Evolutionary conservation across 92 coral and sea anemone species (phyloP), one percentile per base, ranked within the genome.

Genomic region (Ricordea florida): DNA sequence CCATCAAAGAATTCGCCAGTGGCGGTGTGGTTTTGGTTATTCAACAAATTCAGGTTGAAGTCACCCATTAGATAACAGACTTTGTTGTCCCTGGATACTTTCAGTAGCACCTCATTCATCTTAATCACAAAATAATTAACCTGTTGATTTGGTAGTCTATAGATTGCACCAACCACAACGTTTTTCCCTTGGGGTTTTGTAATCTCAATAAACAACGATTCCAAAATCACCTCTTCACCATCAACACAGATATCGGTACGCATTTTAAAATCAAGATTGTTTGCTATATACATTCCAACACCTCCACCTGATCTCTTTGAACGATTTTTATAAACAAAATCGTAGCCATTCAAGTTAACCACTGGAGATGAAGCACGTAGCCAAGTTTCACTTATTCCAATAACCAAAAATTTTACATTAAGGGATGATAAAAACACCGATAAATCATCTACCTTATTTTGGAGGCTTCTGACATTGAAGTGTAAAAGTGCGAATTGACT

Each of bases 1-100:
- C 60, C 33, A 64, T 84, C 87, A 18, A 89, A 13, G 61, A 84
- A 78, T 48, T 84, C 85, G 13, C 72, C 72, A n/a, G 90, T 72
- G 37, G 33, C 36, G 43, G 37, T 33, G 68, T 79, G 87, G 22
- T 42, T 26, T 44, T 74, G 58, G 36, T 76, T 37, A 16, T 77
- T 76, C 44, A 87, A 7, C 16, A 87, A 50, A 53, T 82, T 65
- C 33, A 83, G 27, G 48, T 78, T 78, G 30, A 61, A 76, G 21
- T 72, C 81, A 14, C 81, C 87, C 72, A 81, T 44, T 72, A 72
- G 11, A 52, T 66, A 76, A 43, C 61, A 47, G 18, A 32, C 20
- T 31, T 78, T 85, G 24, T 85, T 69, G 63, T 78, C 89, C 70
- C 56, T 28, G 4, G 84, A 66, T 26, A 83, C 52, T 57, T 47